These are phyloP conservation scores for Gambusia yucatana DNA, from an alignment of 2,797 vertebrate genomes.

Conservation along the genomic window DNA sequence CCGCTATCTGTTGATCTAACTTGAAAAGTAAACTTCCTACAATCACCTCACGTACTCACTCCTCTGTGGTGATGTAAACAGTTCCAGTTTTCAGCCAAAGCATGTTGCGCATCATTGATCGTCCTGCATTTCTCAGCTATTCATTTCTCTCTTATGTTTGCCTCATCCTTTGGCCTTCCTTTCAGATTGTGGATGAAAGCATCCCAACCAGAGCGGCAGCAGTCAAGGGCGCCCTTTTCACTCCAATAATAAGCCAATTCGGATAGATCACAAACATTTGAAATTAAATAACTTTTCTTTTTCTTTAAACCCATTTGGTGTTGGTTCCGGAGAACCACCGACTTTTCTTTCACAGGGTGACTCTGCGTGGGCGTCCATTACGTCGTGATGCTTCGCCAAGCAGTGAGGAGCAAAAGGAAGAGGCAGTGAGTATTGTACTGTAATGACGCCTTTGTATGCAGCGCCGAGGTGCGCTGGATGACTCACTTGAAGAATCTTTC, in stretches of 20 bases:
- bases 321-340: conserved; percentile 18
- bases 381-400: conserved; percentile 46
- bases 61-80: not conserved
- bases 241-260: conserved; percentile 49
- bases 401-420: conserved; percentile 12
- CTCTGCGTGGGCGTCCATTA: conserved; percentile 28
- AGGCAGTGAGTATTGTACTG: conserved; percentile 31
- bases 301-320: conserved; percentile 31
- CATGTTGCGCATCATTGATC: conserved; percentile 1
- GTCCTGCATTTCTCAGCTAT: conserved; percentile 14
- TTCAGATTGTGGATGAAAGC: conserved; percentile 28
- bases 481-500: conserved; percentile 63
- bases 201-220: conserved; percentile 14
- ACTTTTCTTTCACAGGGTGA: conserved; percentile 46
- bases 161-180: conserved; percentile 9
- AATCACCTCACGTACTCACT: not conserved
- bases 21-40: not conserved
- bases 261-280: conserved; percentile 16
- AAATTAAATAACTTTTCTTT: conserved; percentile 52
- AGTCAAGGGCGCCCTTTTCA: conserved; percentile 62
- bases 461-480: conserved; percentile 52
- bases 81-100: not conserved
- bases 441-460: conserved; percentile 42
- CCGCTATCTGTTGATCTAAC: not conserved
- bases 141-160: not conserved